A percentile compares a stretch with the other conserved stretches of the same genome.
Conservation (phyloP, 2,113 vertebrate species). For the Seriola dumerili region DNA sequence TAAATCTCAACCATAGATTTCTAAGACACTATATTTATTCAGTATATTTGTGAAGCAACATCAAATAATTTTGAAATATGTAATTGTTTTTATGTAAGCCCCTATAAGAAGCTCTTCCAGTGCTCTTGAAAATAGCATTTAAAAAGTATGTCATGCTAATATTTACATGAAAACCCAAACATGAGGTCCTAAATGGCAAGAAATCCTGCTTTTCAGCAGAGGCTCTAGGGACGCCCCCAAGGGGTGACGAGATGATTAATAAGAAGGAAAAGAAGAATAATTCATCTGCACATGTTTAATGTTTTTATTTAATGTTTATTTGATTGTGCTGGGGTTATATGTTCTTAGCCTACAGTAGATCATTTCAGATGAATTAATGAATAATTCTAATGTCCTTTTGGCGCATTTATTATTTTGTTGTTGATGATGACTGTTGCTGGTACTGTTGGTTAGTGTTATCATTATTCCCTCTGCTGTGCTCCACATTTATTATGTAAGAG, state of each 20-base stretch:
- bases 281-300: background rate
- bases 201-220: too few species aligned
- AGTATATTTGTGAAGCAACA: background rate
- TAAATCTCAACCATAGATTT: background rate
- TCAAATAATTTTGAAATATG: background rate
- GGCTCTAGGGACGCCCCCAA: too few species aligned
- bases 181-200: background rate
- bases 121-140: background rate
- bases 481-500: slow-evolving; percentile 55
- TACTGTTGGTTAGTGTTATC: slow-evolving; percentile 19
- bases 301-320: background rate
- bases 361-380: slow-evolving; percentile 1
- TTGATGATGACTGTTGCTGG: slow-evolving; percentile 19
- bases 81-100: background rate
- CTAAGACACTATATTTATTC: background rate
- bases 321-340: background rate
- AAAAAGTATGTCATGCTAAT: background rate
- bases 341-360: background rate
- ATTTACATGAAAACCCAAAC: background rate
- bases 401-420: slow-evolving; percentile 20
- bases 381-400: slow-evolving; percentile 17
- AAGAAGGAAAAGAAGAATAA: too few species aligned
- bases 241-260: too few species aligned
- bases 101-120: background rate
- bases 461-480: slow-evolving; percentile 48